phyloP scores from a whole-genome alignment of 2,113 vertebrate genomes.

The Mirza zaza region DNA sequence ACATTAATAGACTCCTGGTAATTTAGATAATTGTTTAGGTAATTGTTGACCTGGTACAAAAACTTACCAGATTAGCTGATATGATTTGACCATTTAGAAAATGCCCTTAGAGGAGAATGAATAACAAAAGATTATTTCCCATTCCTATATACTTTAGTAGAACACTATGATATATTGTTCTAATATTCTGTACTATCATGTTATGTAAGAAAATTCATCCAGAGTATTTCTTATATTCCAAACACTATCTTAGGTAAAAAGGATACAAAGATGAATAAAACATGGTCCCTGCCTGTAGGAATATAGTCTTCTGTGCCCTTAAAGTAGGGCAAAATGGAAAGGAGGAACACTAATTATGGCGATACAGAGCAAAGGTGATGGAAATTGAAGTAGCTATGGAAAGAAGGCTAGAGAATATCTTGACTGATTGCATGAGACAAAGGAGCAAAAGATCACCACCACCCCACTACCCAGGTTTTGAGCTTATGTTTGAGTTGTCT shows the following conservation, averaged over 20 bases:
- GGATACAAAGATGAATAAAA: neutral
- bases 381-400: neutral
- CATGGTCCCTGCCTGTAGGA: neutral
- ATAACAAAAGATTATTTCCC: neutral
- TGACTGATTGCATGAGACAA: neutral
- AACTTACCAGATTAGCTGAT: neutral
- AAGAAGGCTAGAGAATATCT: neutral
- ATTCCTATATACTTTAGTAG: neutral
- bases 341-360: neutral
- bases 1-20: neutral
- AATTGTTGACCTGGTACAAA: neutral
- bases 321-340: neutral
- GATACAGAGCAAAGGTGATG: neutral
- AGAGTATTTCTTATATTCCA: neutral
- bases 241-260: neutral
- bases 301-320: neutral
- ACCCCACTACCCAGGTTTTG: neutral
- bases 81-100: neutral
- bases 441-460: neutral
- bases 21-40: neutral
- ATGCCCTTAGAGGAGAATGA: neutral
- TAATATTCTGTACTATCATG: neutral
- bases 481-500: neutral
- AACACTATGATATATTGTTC: neutral
- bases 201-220: slow-evolving; percentile 6